These are phyloP conservation scores for Neuroterus valhalla DNA, from an alignment of 1,140 invertebrate genomes.

Conservation along the genomic window DNA sequence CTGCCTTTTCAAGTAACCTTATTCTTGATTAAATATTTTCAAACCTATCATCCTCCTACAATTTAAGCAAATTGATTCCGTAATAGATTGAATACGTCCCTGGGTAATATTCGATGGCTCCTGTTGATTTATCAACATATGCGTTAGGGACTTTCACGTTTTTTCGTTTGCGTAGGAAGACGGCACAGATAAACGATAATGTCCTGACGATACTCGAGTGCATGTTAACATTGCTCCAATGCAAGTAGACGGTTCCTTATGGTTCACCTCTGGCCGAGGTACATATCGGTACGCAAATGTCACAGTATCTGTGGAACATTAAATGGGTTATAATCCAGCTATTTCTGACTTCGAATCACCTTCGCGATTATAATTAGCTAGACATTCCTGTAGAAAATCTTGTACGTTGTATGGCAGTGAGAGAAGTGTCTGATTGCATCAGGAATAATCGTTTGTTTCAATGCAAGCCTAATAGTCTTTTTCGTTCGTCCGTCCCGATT, in stretches of 20 bases:
- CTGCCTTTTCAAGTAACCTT: no score
- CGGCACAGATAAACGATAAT: slow-evolving; percentile 55
- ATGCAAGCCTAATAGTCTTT: slow-evolving; percentile 8
- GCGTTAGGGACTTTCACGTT: slow-evolving; percentile 25
- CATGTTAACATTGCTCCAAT: slow-evolving; percentile 52
- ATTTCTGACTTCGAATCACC: slow-evolving; percentile 39
- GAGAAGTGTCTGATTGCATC: slow-evolving; percentile 18
- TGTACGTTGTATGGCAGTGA: slow-evolving; percentile 9
- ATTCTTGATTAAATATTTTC: no score
- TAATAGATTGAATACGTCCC: background rate
- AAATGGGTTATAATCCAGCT: slow-evolving; percentile 45
- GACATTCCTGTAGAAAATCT: slow-evolving; percentile 17
- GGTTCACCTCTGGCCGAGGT: slow-evolving; percentile 46
- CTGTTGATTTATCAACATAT: slow-evolving; percentile 13
- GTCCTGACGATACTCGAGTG: slow-evolving; percentile 45
- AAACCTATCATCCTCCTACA: no score
- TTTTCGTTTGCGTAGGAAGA: slow-evolving; percentile 51
- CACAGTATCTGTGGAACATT: slow-evolving; percentile 45
- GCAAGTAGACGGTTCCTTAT: slow-evolving; percentile 50
- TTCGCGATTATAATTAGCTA: slow-evolving; percentile 6
- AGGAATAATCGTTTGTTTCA: slow-evolving; percentile 20
- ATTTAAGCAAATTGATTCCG: background rate
- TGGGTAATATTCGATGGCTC: slow-evolving; percentile 19
- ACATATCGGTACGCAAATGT: slow-evolving; percentile 45
- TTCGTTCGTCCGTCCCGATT: background rate